Base-by-base conservation (phyloP, 2,797 vertebrate species). In the Diplodus sargus region DNA sequence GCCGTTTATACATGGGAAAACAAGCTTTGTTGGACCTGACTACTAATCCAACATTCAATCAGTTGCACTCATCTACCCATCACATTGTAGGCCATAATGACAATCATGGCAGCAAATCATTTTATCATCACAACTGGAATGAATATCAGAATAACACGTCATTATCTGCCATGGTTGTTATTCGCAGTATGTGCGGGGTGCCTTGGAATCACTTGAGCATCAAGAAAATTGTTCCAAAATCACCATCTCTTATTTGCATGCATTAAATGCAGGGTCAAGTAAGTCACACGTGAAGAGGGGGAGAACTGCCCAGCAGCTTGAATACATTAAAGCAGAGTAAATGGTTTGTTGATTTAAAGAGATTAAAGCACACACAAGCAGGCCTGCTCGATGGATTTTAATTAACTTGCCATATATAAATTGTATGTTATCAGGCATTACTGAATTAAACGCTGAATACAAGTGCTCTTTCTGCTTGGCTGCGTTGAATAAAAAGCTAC, bases 331-430 rank as follows among this genome's bases (percentile, higher is more conserved):
- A 82, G 79, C 80, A 65, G 79, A 92, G 90, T 90, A 95, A 94
- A 94, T 89, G 90, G 90, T 92, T 92, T 94, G 93, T 92, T 94
- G 93, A 92, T 93, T 91, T 89, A 91, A 87, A 91, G 59, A 92
- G 92, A 94, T 94, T 93, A 93, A 88, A 91, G 88, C 89, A 91
- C 85, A 92, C 87, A 91, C 82, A 93, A 85, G 87, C 86, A 90
- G 76, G 70, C 83, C 86, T 90, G 87, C 90, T 92, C 77, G 67
- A 89, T 92, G 91, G 91, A 90, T 94, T 95, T 93, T 94, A 95
- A 95, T 95, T 95, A 95, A 94, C 90, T 93, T 91, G 93, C 92
- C 92, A 93, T 94, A 93, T 93, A 95, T 92, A 93, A 94, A 95
- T 91, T 93, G 87, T 90, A 93, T 88, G 92, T 94, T 94, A 95